Conservation (phyloP, 2,113 vertebrate species). For the Syrrhaptes paradoxus region DNA sequence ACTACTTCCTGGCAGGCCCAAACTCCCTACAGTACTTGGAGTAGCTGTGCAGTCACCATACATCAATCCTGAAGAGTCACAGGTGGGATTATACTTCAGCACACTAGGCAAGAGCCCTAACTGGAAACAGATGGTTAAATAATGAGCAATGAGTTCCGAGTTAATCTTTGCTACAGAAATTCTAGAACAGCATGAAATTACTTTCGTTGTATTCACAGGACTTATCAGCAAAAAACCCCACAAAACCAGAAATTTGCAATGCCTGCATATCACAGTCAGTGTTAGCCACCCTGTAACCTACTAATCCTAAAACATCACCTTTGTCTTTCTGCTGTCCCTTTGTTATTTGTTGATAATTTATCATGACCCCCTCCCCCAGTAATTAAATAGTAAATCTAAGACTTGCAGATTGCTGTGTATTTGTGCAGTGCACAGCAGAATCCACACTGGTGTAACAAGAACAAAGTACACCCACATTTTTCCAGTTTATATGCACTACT, state of each 20-base stretch:
- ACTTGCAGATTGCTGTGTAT: not conserved
- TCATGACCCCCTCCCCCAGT: not conserved
- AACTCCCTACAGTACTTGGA: not conserved
- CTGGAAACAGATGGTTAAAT: not conserved
- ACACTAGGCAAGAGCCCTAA: not conserved
- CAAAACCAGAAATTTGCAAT: not conserved
- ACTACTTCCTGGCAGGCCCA: not conserved
- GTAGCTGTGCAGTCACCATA: not conserved
- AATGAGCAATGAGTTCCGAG: not conserved
- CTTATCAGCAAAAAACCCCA: not conserved
- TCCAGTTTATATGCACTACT: not conserved
- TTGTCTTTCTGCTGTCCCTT: not conserved
- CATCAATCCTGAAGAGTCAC: not conserved
- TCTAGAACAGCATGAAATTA: not conserved
- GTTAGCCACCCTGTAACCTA: not conserved
- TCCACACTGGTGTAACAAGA: not conserved
- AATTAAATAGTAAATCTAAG: not conserved
- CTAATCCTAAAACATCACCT: not conserved
- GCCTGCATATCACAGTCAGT: not conserved
- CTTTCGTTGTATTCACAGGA: not conserved
- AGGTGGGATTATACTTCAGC: not conserved
- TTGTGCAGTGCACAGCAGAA: not conserved
- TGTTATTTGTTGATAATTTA: not conserved
- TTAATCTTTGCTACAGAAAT: not conserved
- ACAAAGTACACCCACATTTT: not conserved